These are phyloP conservation scores for Argentina silus DNA, from an alignment of 2,797 vertebrate species.

Conservation along the genomic window DNA sequence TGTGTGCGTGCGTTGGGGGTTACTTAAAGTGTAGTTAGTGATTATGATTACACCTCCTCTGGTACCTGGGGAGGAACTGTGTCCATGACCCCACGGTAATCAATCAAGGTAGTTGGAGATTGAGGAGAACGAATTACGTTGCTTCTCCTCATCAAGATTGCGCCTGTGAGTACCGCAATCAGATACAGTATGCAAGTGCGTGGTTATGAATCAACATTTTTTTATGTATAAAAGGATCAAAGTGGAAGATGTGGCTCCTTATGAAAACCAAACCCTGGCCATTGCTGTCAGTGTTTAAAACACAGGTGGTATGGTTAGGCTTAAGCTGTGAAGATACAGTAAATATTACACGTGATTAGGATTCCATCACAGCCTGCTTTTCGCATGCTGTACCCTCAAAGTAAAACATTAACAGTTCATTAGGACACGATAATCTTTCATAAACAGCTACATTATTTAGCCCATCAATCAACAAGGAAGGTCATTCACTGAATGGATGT, in stretches of 20 bases:
- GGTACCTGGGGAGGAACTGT: background rate
- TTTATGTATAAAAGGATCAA: background rate
- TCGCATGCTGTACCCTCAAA: background rate
- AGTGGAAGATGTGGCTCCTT: background rate
- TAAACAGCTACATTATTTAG: background rate
- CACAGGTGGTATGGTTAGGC: background rate
- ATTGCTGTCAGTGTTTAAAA: background rate
- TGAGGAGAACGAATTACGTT: background rate
- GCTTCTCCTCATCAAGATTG: background rate
- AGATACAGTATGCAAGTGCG: background rate
- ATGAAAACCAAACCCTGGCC: background rate
- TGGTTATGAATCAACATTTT: background rate
- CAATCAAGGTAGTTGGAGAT: background rate
- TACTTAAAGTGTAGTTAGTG: background rate
- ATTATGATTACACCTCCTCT: background rate
- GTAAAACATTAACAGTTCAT: background rate
- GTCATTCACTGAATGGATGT: background rate
- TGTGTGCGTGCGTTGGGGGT: background rate
- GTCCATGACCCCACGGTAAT: background rate
- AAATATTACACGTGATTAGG: background rate
- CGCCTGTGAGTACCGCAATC: background rate
- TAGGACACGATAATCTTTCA: background rate
- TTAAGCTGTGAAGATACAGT: background rate
- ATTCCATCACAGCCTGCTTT: background rate
- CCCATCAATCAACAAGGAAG: background rate